Base-by-base conservation (phyloP, 2,113 vertebrate genomes). In the Cettia cetti region DNA sequence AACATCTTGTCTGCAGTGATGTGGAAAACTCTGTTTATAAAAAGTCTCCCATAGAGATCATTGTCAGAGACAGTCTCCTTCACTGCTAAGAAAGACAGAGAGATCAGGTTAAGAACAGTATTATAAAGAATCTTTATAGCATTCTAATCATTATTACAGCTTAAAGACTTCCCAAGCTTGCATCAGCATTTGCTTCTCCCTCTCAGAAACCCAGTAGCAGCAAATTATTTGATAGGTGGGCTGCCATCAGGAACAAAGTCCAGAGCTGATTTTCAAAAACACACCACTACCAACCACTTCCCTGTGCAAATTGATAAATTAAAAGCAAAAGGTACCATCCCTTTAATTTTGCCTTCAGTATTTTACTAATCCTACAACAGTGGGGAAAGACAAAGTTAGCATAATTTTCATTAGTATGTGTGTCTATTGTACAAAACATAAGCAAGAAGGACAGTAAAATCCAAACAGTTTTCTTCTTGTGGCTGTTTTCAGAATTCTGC, bases 1-100 rank as follows among this genome's bases (percentile, higher is more conserved):
- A 99, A 99, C 99, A 99, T 99, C 95, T 98, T 99, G 86, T 97
- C 98, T n/a, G 99, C 99, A 71, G 98, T 99, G 93, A 99, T 97
- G 96, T 97, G 98, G 92, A 99, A 99, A 90, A 99, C 98, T 64
- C 98, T 98, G 97, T 99, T 99, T 85, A 99, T 97, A 93, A 97
- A 98, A 80, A 99, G 97, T 88, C 98, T 98, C 91, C 99, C 99
- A 54, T 98, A 98, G 39, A 98, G 97, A 87, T 99, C 98, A 35
- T 98, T 93, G 59, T 96, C 95, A 54, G 96, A 95, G 30, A 97
- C 93, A 52, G 97, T 94, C 91, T 99, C 99, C 94, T 99, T 99
- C 80, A 84, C 97, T 98, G 95, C 71, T 92, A 80, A 75, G 60
- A 93, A 94, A 89, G 56, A 91, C 24, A 97, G 42, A 96, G 91